These are phyloP conservation scores for Lysiphlebus fabarum DNA, from an alignment of 1,140 invertebrate species.

Conservation along the genomic window DNA sequence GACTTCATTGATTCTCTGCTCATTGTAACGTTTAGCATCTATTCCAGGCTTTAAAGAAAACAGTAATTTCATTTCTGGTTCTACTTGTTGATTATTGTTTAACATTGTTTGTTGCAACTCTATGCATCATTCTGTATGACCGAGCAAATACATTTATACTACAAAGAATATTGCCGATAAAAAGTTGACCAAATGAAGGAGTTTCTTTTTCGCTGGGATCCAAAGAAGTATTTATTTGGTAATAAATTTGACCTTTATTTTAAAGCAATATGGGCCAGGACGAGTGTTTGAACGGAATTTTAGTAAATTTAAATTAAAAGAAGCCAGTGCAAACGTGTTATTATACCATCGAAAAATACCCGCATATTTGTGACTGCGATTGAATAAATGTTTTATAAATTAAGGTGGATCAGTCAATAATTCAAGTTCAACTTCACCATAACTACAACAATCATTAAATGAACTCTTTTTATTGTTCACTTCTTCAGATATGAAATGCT, in stretches of 20 bases:
- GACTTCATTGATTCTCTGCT: constrained; percentile 22
- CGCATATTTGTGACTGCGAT: constrained; percentile 18
- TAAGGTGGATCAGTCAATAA: constrained; percentile 15
- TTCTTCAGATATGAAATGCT: constrained; percentile 25
- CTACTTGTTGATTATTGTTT: not conserved
- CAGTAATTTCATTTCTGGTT: constrained; percentile 19
- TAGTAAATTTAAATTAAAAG: constrained; percentile 27
- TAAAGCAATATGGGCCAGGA: constrained; percentile 3
- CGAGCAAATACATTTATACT: not conserved
- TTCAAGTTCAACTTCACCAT: constrained; percentile 24
- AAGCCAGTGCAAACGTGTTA: constrained; percentile 22
- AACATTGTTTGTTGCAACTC: not conserved
- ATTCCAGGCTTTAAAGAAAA: constrained; percentile 23
- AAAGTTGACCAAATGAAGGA: constrained; percentile 21
- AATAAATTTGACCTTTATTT: constrained; percentile 3
- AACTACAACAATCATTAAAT: constrained; percentile 27
- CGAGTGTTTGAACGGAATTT: constrained; percentile 10
- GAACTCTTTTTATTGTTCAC: constrained; percentile 16
- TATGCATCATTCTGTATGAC: not conserved
- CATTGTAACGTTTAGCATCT: constrained; percentile 17
- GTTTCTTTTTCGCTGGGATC: constrained; percentile 15
- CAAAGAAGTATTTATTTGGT: constrained; percentile 10
- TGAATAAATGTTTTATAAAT: constrained; percentile 17
- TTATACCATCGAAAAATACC: constrained; percentile 24
- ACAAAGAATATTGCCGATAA: constrained; percentile 1